Evolutionary conservation across 2,797 vertebrate genomes (phyloP).

Genomic region (Scyliorhinus canicula): DNA sequence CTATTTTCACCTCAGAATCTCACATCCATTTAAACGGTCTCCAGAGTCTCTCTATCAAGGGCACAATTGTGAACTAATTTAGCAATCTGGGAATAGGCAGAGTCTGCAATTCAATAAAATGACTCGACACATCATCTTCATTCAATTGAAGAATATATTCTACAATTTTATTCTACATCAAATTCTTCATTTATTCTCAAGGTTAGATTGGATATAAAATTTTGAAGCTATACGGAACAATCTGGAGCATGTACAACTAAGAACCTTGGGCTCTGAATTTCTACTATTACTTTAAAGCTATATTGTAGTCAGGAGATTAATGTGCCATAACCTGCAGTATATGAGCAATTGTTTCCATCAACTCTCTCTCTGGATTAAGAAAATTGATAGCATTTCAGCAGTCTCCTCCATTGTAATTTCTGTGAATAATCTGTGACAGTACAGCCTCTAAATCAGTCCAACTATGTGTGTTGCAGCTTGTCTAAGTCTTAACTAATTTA

Average conservation of each 20-base stretch:
- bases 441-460: not conserved
- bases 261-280: not conserved
- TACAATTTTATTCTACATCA: not conserved
- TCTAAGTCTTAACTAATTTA: not conserved
- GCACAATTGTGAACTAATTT: not conserved
- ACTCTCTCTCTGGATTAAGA: not conserved
- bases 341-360: not conserved
- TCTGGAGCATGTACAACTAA: not conserved
- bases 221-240: not conserved
- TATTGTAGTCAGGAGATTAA: not conserved
- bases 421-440: not conserved
- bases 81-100: not conserved
- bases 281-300: not conserved
- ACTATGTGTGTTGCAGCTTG: not conserved
- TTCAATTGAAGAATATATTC: not conserved
- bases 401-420: not conserved
- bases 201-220: not conserved
- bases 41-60: not conserved
- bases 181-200: not conserved
- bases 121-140: not conserved
- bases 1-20: not conserved
- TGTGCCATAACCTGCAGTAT: not conserved
- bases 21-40: constrained; percentile 23
- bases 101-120: constrained; percentile 24
- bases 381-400: not conserved